Conservation (phyloP, 2,888 invertebrate genomes). For the Portevinia maculata region DNA sequence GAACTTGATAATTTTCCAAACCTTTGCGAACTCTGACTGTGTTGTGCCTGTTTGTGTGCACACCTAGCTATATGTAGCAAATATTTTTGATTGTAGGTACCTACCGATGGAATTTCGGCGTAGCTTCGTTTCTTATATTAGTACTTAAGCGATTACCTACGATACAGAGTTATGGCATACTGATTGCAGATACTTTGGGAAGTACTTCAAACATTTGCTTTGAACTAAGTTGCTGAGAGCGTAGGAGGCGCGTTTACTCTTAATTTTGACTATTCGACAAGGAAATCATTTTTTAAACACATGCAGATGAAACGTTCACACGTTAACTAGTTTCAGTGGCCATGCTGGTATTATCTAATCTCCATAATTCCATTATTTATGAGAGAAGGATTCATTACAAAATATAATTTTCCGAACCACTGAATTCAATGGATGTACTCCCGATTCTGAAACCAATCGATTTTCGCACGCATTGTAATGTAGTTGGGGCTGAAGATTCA, state of each 20-base stretch:
- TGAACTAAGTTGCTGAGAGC: background rate
- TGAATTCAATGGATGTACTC: constrained; percentile 77
- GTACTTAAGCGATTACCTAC: background rate
- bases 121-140: background rate
- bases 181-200: background rate
- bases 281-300: constrained; percentile 5
- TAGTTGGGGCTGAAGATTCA: constrained; percentile 10
- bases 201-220: background rate
- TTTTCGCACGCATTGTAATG: constrained; percentile 63
- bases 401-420: constrained; percentile 82
- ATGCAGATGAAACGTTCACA: background rate
- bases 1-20: background rate
- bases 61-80: too few relatives aligned
- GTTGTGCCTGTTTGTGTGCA: background rate
- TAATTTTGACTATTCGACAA: constrained; percentile 33
- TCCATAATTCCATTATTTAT: constrained; percentile 82
- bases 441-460: constrained; percentile 63
- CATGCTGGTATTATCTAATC: constrained; percentile 74
- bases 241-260: background rate
- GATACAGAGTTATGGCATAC: background rate
- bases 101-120: too few relatives aligned
- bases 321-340: constrained; percentile 53
- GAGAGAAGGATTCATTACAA: constrained; percentile 77
- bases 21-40: too few relatives aligned
- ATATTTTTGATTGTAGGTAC: too few relatives aligned